Base-by-base conservation (phyloP, 2,888 invertebrate species). In the Parthenolecanium corni region DNA sequence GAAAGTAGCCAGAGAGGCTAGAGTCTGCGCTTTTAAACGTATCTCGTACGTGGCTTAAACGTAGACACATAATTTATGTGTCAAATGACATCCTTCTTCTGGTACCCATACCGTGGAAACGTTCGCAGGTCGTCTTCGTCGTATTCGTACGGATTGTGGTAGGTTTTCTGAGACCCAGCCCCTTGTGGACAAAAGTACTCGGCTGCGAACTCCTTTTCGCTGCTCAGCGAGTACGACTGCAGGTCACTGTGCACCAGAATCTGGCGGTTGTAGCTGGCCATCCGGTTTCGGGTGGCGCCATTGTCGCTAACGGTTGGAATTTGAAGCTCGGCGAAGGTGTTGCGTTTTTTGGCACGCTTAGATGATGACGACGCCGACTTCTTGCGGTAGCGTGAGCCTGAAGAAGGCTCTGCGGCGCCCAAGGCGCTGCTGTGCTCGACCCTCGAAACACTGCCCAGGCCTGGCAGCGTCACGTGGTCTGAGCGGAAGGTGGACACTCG, bases 241-340 rank as follows among this genome's bases (percentile, higher is more conserved):
- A 44, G 42, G n/a, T 40, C 44, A 20, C 46, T 57, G 23, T 49
- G 49, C 23, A 49, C 49, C 12, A 49, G 18, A 12, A 49, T 21
- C 23, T 49, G 49, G 20, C 49, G 20, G 40, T 20, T 54, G 61
- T 61, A 61, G 40, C 49, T 46, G 40, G 61, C 61, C 61, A 61
- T 46, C n/a, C 63, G 63, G 47, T 63, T 62, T 51, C 66, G 66
- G 11, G 67, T 67, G 14, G 66, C 65, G 1, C 67, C 67, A 24
- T 67, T 66, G 46, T 66, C 64, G 63, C 66, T 65, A 21, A 67
- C 67, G 38, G 65, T 65, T 2, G 67, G 67, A 18, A 66, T 51
- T 51, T 67, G 67, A 20, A 67, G 57, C 16, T 67, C 67, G 21
- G 64, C 47, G 63, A 65, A 67, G 1, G 65, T 64, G 38, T 65